Conservation (phyloP, 2,113 vertebrate genomes). For the Chauna torquata region DNA sequence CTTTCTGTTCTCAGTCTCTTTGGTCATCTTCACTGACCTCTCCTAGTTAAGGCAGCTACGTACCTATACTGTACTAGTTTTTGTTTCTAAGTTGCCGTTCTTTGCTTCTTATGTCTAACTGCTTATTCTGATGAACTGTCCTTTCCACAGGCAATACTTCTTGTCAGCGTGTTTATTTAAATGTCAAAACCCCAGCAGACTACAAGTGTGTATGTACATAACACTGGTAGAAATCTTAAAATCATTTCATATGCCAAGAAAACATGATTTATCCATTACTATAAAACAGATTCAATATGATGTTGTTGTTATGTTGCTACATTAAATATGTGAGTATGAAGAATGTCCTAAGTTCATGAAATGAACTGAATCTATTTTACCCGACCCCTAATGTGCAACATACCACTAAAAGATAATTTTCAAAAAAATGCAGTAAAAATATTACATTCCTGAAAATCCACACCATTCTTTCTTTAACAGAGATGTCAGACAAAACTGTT, state of each 20-base stretch:
- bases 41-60: neutral
- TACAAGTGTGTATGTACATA: neutral
- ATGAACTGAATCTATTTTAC: neutral
- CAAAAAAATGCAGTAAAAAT: neutral
- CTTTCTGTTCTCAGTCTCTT: neutral
- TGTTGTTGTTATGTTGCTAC: neutral
- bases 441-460: neutral
- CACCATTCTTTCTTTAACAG: neutral
- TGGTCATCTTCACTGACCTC: neutral
- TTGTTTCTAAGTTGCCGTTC: neutral
- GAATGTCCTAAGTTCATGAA: neutral
- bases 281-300: neutral
- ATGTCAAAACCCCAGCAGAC: neutral
- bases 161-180: neutral
- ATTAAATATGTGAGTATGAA: neutral
- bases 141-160: neutral
- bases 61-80: neutral
- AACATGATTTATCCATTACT: neutral
- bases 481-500: neutral
- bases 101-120: neutral
- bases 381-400: neutral
- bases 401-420: neutral
- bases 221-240: neutral
- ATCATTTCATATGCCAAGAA: neutral
- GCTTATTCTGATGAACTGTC: neutral